Conservation (phyloP, 2,113 vertebrate genomes). For the Pelobates fuscus region DNA sequence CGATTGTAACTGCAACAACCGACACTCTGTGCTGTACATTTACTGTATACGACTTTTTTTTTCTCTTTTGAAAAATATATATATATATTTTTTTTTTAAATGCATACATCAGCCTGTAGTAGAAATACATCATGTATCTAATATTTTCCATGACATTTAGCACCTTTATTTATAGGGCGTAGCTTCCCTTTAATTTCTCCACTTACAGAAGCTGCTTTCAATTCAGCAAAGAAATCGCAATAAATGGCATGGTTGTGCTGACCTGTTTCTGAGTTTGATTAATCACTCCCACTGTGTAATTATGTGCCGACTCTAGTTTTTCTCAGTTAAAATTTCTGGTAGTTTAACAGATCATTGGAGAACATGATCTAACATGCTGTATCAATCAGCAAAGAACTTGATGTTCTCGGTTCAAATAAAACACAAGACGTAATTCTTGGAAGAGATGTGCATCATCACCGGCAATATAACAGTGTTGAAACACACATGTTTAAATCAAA, state of each 20-base stretch:
- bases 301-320: conserved; percentile 6
- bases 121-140: no score
- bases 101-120: no score
- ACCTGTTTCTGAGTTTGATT: conserved; percentile 1
- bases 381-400: conserved; percentile 23
- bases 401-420: conserved; percentile 1
- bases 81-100: no score
- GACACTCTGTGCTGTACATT: no score
- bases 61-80: no score
- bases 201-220: neutral
- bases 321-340: conserved; percentile 5
- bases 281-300: conserved; percentile 21
- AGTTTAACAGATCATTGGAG: conserved; percentile 34
- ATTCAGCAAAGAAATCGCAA: neutral
- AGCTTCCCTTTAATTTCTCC: neutral
- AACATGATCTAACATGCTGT: conserved; percentile 11
- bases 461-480: neutral
- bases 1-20: no score
- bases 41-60: no score
- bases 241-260: neutral
- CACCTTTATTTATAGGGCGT: neutral
- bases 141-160: no score
- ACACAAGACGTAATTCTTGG: neutral
- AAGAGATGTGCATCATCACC: neutral
- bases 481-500: neutral